Percentiles rank a stretch among this genome's conserved stretches.
Conservation (phyloP, 2,888 invertebrate species). For the Clostera curtula region DNA sequence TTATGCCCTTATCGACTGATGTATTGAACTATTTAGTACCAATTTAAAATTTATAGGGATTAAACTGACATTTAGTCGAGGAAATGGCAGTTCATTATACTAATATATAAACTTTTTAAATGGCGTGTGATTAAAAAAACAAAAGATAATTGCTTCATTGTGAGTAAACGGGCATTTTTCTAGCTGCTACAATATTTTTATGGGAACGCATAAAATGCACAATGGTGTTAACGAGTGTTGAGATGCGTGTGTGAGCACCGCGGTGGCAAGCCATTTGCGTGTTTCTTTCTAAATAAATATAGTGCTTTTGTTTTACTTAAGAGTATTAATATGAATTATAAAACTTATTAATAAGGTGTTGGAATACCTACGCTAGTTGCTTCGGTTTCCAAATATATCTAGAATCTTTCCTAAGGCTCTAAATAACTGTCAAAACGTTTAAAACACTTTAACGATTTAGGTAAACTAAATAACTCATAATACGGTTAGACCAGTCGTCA, state of each 20-base stretch:
- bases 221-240: slow-evolving; percentile 13
- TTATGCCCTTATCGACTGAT: slow-evolving; percentile 20
- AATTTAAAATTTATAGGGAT: slow-evolving; percentile 23
- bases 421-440: too few relatives aligned
- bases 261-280: too few relatives aligned
- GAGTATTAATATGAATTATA: too few relatives aligned
- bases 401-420: too few relatives aligned
- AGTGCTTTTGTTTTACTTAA: too few relatives aligned
- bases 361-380: too few relatives aligned
- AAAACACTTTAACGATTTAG: too few relatives aligned
- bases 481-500: too few relatives aligned
- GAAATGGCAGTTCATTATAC: neutral
- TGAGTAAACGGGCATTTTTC: slow-evolving; percentile 10
- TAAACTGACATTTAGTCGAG: slow-evolving; percentile 21
- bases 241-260: slow-evolving; percentile 11
- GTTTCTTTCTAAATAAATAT: too few relatives aligned
- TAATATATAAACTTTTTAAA: slow-evolving; percentile 4
- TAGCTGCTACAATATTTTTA: slow-evolving; percentile 14
- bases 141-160: slow-evolving; percentile 20
- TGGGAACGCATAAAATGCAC: slow-evolving; percentile 16
- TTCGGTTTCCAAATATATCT: too few relatives aligned
- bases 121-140: slow-evolving; percentile 16
- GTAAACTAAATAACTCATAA: too few relatives aligned
- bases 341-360: too few relatives aligned
- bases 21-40: slow-evolving; percentile 29